Base-by-base conservation (phyloP, 2,113 vertebrate genomes). In the Xenus cinereus region DNA sequence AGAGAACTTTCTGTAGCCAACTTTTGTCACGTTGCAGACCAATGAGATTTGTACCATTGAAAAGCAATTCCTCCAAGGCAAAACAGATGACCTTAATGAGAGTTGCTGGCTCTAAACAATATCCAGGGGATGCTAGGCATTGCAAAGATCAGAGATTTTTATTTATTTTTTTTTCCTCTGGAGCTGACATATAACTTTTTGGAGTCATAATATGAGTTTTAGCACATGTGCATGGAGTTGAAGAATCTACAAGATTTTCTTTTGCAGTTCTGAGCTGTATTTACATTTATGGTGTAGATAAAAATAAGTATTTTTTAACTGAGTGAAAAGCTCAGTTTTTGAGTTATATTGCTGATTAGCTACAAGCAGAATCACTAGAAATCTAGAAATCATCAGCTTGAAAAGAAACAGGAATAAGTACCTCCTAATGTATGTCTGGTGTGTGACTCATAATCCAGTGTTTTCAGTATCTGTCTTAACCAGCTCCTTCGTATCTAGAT, bases 391-490 rank as follows among this genome's bases (percentile, higher is more conserved):
- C 22, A 15, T 27, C 13, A 4, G 0, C n/a, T 77, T 74, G 35
- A 87, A 84, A 69, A 50, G 35, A 75, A 91, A 48, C 21, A 63
- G 28, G 45, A 92, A 85, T 85, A 89, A 87, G n/a, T 91, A 84
- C 56, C 22, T 64, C 41, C 7, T 76, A 83, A 54, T 48, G 5
- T 57, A 53, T 37, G 14, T 73, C 48, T 83, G 22, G 6, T 68
- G 21, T 76, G 23, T 92, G 72, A 91, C 21, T 94, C 57, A 85
- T 85, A 76, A 79, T 35, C 43, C 66, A 68, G 0, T 79, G 57
- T 85, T 94, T 97, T 85, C 71, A 53, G 74, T 67, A 84, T 57
- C 54, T 88, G 27, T 71, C 69, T 86, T 81, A 90, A 74, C 27
- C 37, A 81, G 46, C 41, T 90, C 50, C 54, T 86, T 64, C 0